Base-by-base conservation (phyloP, 2,888 invertebrate species). In the Loripinus fragilis region DNA sequence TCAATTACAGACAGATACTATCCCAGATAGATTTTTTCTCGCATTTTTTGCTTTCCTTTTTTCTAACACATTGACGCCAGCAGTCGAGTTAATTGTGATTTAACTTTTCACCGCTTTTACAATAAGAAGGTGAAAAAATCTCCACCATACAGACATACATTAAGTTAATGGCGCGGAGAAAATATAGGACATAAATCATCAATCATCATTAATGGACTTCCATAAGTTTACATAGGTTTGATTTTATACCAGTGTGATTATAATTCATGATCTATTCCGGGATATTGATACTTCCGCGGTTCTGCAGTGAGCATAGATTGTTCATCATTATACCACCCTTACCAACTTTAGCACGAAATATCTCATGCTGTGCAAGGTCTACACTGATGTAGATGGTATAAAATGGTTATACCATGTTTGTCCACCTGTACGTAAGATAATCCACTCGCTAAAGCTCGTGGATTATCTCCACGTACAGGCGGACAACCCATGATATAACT, bases 151-250 rank as follows among this genome's bases (percentile, higher is more conserved):
- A 60, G 5, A 28, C 30, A 60, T 60, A 33, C 60, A 60, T 60
- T 60, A 60, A 60, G 60, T 60, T 60, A 60, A 60, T 60, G 60
- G 60, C 33, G n/a, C 28, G 60, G 12, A 20, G 60, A 60, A 33
- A 60, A 60, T 60, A 20, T 20, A 10, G 33, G 60, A 8, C 60
- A 60, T 60, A 60, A 12, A 60, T 60, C 60, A 60, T 60, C 17
- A 33, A 60, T 30, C 30, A 60, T 60, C 15, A 60, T 33, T 60
- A 60, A 60, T 23, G 60, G 28, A 30, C 20, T 60, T 60, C 33
- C 20, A 23, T 60, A 60, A 33, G 60, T 17, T 60, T 60, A 33
- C 60, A 60, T 33, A 17, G 23, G 30, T 60, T 60, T 60, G 60
- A 33, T 60, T n/a, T 52, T 52, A 25, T 25, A n/a, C 23, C 7